Evolutionary conservation across 2,888 invertebrate species (phyloP), one percentile per base, ranked within the genome.

Genomic region (Microplitis manilae): DNA sequence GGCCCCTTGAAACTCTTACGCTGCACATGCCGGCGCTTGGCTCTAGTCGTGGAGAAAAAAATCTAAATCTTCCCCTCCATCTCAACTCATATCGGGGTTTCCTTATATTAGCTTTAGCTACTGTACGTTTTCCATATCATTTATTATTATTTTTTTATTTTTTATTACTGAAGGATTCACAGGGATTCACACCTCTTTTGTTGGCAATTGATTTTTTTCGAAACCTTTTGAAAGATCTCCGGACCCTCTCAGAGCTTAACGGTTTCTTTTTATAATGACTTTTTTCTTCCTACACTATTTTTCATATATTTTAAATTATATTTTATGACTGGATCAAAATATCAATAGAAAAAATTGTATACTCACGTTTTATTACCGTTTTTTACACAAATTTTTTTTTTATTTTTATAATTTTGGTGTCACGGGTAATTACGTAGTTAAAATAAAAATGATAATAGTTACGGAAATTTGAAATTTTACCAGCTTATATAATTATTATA

Each of bases 191-290:
- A 67, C 67, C 73, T 74, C 62, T 72, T 78, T 79, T 79, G 80
- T 80, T 78, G 72, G 76, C 75, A 73, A 82, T 81, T 80, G 82
- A 82, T 82, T 80, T 79, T 79, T 69, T 39, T 40, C 68, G 69
- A 72, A 73, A 67, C 68, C 59, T 38, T 72, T 30, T 38, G 41
- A 50, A 68, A 73, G 7, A 69, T n/a, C 60, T 9, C 8, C 40
- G 17, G 60, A 39, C 30, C 59, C 73, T 59, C 30, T 61, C 50
- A 8, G 62, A 71, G 78, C 73, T 74, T 67, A 62, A 59, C 20
- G 20, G 67, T 39, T 39, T 76, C 39, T 59, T 76, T 20, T 40
- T 20, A 64, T 64, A 64, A 67, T 20, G n/a, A 67, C 50, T 13
- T 13, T 9, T 50, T 50, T 50, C 50, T 50, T 50, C 50, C 13